Percentiles rank a stretch among this genome's conserved stretches.
Conservation (phyloP, 2,888 invertebrate genomes). For the Drosophila kuntzei region DNA sequence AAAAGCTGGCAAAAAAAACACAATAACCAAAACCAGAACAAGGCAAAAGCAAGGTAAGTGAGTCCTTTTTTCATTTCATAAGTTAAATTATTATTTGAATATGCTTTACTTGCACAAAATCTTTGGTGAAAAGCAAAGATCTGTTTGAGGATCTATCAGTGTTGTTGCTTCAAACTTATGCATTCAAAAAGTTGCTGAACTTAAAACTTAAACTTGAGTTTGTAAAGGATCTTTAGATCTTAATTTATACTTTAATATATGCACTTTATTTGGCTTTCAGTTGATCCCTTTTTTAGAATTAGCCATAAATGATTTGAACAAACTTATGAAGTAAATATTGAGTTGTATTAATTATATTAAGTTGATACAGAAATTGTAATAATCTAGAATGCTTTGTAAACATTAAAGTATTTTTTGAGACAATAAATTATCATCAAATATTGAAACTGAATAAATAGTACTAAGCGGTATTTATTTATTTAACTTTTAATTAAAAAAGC, state of each 20-base stretch:
- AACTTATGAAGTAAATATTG: too few relatives aligned
- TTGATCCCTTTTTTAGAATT: not conserved
- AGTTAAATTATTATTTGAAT: conserved; percentile 13
- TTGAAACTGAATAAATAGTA: too few relatives aligned
- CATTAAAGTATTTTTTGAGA: too few relatives aligned
- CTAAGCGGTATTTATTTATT: too few relatives aligned
- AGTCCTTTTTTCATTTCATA: conserved; percentile 13
- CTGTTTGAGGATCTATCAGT: not conserved
- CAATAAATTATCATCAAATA: too few relatives aligned
- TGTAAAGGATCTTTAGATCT: not conserved
- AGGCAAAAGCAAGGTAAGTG: conserved; percentile 1
- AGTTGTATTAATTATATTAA: too few relatives aligned
- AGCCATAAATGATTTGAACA: too few relatives aligned
- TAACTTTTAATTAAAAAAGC: too few relatives aligned
- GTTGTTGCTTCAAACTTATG: conserved; percentile 1
- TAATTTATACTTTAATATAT: not conserved
- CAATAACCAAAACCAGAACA: conserved; percentile 35
- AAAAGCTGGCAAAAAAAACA: conserved; percentile 13
- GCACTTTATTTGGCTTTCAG: not conserved
- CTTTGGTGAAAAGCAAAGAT: not conserved
- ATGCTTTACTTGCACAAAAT: not conserved
- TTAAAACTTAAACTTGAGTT: not conserved
- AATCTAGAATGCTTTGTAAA: too few relatives aligned
- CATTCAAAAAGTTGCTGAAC: not conserved
- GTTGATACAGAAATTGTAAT: not conserved